Evolutionary conservation across 2,113 vertebrate genomes (phyloP).

Genomic region (Pluvialis apricaria): DNA sequence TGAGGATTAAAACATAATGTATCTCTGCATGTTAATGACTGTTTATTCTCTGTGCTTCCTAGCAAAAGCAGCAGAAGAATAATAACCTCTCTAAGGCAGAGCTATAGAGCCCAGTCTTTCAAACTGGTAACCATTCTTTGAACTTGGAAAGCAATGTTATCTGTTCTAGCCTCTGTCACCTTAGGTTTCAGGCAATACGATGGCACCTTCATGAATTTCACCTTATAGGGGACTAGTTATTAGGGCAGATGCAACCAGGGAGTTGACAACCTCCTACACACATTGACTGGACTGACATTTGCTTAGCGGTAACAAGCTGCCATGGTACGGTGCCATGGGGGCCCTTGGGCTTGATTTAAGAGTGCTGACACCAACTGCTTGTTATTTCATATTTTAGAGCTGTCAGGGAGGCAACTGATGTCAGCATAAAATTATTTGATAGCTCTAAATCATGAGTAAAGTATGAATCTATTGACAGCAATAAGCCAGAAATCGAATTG

Average conservation of each 20-base stretch:
- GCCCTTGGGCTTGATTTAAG: slow-evolving; percentile 81
- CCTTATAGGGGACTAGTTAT: slow-evolving; percentile 51
- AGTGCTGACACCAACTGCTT: slow-evolving; percentile 84
- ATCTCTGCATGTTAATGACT: not conserved
- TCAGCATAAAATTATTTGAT: slow-evolving; percentile 82
- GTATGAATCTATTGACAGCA: slow-evolving; percentile 68
- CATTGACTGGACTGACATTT: slow-evolving; percentile 81
- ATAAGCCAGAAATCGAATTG: slow-evolving; percentile 59
- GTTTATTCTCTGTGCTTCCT: not conserved
- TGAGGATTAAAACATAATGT: not conserved
- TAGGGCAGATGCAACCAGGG: slow-evolving; percentile 60
- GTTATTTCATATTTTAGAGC: slow-evolving; percentile 87
- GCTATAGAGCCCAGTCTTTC: not conserved
- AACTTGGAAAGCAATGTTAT: not conserved
- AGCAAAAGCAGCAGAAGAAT: not conserved
- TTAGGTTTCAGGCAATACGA: not conserved
- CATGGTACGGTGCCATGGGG: slow-evolving; percentile 73
- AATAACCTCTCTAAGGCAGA: not conserved
- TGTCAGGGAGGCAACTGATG: slow-evolving; percentile 85
- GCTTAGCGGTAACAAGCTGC: slow-evolving; percentile 83
- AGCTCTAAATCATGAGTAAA: slow-evolving; percentile 63
- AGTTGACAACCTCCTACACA: slow-evolving; percentile 73
- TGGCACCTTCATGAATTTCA: slow-evolving; percentile 52
- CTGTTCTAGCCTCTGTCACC: not conserved
- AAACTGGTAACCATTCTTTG: not conserved